phyloP scores from a whole-genome alignment of 2,797 vertebrate genomes.

The Aselliscus stoliczkanus region DNA sequence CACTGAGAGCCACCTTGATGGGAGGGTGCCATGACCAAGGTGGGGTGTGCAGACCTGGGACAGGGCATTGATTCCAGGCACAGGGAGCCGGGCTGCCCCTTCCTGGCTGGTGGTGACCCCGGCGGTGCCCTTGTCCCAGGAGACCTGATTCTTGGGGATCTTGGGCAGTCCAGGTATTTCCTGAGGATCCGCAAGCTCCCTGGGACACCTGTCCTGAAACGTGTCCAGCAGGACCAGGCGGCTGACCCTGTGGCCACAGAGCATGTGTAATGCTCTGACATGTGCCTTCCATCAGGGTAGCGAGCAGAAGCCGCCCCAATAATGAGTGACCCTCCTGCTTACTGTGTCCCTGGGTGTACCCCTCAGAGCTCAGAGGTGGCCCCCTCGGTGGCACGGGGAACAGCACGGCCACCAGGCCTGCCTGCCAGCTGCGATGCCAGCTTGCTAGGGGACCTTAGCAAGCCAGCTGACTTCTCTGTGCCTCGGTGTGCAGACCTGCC shows the following conservation, averaged over 20 bases:
- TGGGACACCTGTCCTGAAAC: not conserved
- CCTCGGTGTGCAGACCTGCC: not conserved
- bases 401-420: not conserved
- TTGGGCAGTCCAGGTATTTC: not conserved
- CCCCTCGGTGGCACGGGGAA: fast-evolving
- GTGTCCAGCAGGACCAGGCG: not conserved
- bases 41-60: not conserved
- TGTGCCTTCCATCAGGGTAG: not conserved
- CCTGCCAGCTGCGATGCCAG: not conserved
- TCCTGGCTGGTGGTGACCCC: not conserved
- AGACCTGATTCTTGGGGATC: not conserved
- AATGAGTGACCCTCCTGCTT: not conserved
- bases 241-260: not conserved
- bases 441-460: not conserved
- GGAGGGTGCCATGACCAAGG: not conserved
- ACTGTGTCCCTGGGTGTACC: not conserved
- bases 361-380: not conserved
- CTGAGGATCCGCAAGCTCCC: not conserved
- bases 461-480: not conserved
- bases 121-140: not conserved
- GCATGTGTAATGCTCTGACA: not conserved
- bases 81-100: not conserved
- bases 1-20: not conserved
- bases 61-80: not conserved
- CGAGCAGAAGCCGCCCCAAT: not conserved